Evolutionary conservation across 2,888 invertebrate species (phyloP), one percentile per base, ranked within the genome.

Genomic region (Aphrophora alni): DNA sequence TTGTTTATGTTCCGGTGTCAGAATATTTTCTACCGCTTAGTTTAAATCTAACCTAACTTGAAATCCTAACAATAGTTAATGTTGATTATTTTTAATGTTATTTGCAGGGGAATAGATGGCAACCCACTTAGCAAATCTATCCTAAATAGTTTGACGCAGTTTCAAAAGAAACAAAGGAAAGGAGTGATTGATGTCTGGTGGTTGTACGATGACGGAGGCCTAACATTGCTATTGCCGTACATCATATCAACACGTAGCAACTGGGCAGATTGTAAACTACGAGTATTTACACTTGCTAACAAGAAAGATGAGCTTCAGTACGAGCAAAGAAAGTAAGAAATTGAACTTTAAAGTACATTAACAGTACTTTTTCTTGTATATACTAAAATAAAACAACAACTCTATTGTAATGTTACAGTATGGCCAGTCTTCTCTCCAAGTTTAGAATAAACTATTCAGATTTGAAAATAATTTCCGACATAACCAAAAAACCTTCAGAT

Each of bases 381-480:
- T 33, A n/a, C n/a, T n/a, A n/a, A n/a, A n/a, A n/a, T n/a, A n/a
- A n/a, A n/a, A n/a, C n/a, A n/a, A n/a, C n/a, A 26, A 21, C 10
- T 33, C 51, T 26, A 24, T 75, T 25, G 51, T 38, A 21, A 69
- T 82, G 79, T 87, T 88, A 0, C 88, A 96, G 96, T 84, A 97
- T 99, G 97, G 99, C 98, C 10, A 96, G 98, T 83, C 90, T 99
- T 38, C 89, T 99, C 72, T 95, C 97, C 1, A 99, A 98, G 90
- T 99, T 99, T 89, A 92, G 99, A 81, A 99, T 99, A 86, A 97
- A 98, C 89, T 99, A 97, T 89, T 96, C 98, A 0, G 97, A 98
- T 83, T 90, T 99, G 84, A 95, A 95, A 86, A 94, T 99, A 84
- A 94, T 99, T 81, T 93, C 98, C 0, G 98, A 98, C 87, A 94